A percentile compares a stretch with the other conserved stretches of the same genome.
phyloP scores from a whole-genome alignment of 2,888 invertebrate species.

The Nasonia oneida region DNA sequence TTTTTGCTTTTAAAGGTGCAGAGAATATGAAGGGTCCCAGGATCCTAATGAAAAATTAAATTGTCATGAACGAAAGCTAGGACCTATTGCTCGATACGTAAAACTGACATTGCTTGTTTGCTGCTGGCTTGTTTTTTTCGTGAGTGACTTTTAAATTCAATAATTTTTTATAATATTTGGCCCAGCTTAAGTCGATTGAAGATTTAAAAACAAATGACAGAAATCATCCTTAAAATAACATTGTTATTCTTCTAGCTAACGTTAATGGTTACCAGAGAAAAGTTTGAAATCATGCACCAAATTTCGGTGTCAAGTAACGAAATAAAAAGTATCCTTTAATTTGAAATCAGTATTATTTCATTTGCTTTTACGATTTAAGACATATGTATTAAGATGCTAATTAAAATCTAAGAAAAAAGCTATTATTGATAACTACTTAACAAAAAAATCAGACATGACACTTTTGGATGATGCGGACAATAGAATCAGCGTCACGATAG shows the following conservation, averaged over 20 bases:
- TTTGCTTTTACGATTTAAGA: background rate
- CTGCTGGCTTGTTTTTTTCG: conserved; percentile 86
- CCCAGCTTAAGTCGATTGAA: too few species aligned
- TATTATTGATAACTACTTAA: conserved; percentile 34
- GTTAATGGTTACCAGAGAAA: conserved; percentile 86
- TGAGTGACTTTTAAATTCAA: conserved; percentile 64
- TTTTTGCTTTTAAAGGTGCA: conserved; percentile 9
- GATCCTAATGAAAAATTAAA: conserved; percentile 52
- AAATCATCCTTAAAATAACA: conserved; percentile 15
- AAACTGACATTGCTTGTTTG: conserved; percentile 83
- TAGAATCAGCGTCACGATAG: conserved; percentile 81
- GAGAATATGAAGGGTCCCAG: conserved; percentile 56
- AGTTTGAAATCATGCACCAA: conserved; percentile 82
- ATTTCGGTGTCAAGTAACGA: conserved; percentile 82
- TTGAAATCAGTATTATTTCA: background rate
- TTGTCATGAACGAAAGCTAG: conserved; percentile 55
- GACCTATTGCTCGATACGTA: conserved; percentile 72
- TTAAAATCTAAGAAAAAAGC: background rate
- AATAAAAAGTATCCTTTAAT: conserved; percentile 79
- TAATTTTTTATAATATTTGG: background rate
- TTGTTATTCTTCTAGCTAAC: conserved; percentile 76
- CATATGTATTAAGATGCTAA: background rate
- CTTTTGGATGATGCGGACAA: conserved; percentile 73
- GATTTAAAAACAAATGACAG: background rate
- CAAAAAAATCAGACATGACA: conserved; percentile 52